phyloP scores from a whole-genome alignment of 37 sponge, comb jelly and placozoan species.

The Dysidea cf. avara region DNA sequence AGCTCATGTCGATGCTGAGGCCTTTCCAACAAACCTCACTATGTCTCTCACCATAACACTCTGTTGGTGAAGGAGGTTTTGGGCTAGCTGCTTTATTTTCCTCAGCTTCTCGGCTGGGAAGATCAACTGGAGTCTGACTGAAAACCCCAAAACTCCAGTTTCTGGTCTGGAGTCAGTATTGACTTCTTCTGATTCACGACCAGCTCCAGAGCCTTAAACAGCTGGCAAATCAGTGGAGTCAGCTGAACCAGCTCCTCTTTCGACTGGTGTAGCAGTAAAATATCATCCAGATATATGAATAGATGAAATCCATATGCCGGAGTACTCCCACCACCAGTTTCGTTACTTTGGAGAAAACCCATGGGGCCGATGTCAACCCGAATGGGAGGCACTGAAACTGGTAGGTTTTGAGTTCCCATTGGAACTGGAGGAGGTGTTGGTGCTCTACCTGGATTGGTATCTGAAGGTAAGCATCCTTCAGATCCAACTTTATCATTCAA shows the following conservation, averaged over 20 bases:
- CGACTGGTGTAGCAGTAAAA: background rate
- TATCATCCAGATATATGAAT: too few relatives aligned
- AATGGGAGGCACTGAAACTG: constrained; percentile 12
- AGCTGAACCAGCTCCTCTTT: too few relatives aligned
- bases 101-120: constrained; percentile 31
- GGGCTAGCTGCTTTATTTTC: background rate
- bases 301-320: too few relatives aligned
- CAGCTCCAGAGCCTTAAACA: too few relatives aligned
- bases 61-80: too few relatives aligned
- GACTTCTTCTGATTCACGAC: constrained; percentile 11
- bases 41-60: constrained; percentile 28
- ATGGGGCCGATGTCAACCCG: background rate
- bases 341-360: background rate
- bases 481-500: constrained; percentile 1
- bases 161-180: background rate
- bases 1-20: too few relatives aligned
- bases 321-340: too few relatives aligned
- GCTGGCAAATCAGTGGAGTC: too few relatives aligned
- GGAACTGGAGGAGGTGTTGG: constrained; percentile 1
- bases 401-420: background rate
- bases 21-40: constrained; percentile 5
- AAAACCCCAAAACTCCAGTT: constrained; percentile 23
- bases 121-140: too few relatives aligned
- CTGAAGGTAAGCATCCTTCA: constrained; percentile 8
- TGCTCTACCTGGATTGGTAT: background rate